Percentiles rank a stretch among this genome's conserved stretches.
Conservation (phyloP, 2,888 invertebrate species). For the Tenthredo mesomela region DNA sequence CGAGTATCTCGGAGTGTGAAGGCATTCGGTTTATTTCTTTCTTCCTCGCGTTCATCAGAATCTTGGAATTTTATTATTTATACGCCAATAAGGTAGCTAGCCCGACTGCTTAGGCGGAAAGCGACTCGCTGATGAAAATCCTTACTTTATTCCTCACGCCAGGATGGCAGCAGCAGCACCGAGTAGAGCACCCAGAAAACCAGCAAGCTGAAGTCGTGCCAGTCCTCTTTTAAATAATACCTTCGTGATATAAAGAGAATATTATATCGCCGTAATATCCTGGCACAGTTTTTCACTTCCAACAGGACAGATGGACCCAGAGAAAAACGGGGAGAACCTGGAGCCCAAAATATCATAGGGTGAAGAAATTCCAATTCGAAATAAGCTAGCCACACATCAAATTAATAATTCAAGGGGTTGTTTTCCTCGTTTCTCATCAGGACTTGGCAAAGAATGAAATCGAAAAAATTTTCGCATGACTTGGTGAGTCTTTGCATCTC, state of each 20-base stretch:
- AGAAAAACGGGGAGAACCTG: neutral
- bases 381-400: neutral
- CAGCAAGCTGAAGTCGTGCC: neutral
- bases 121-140: conserved; percentile 46
- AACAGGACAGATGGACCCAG: neutral
- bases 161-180: neutral
- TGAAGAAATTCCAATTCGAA: conserved; percentile 1
- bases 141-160: conserved; percentile 41
- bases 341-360: neutral
- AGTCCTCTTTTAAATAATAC: conserved; percentile 41
- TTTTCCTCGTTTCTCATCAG: neutral
- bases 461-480: neutral
- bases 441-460: neutral
- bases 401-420: neutral
- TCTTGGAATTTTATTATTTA: conserved; percentile 51
- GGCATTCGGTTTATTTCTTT: conserved; percentile 23
- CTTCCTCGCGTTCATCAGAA: conserved; percentile 34
- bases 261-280: conserved; percentile 55
- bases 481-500: neutral
- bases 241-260: conserved; percentile 52
- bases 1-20: neutral
- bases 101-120: conserved; percentile 2
- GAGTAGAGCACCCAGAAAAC: neutral
- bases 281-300: conserved; percentile 44
- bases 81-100: conserved; percentile 42